A percentile compares a stretch with the other conserved stretches of the same genome.
These are phyloP conservation scores for Sycobia sp. DNA, from an alignment of 1,140 invertebrate genomes.

Conservation along the genomic window DNA sequence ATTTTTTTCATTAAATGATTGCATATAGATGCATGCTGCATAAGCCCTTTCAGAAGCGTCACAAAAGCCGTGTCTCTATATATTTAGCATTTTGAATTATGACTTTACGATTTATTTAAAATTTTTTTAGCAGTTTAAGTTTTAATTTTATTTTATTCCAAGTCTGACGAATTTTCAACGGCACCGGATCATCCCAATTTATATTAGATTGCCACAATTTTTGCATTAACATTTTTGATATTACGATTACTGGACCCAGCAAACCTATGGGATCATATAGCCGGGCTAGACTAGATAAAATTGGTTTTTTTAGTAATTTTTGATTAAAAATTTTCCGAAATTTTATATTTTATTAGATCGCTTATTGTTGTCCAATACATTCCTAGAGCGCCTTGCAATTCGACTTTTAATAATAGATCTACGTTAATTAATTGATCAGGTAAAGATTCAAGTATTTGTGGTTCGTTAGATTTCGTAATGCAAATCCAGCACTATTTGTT, in stretches of 20 bases:
- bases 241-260: conserved; percentile 34
- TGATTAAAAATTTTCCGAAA: too few relatives aligned
- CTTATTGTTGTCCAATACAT: too few relatives aligned
- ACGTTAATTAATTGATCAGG: too few relatives aligned
- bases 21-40: too few relatives aligned
- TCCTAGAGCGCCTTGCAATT: too few relatives aligned
- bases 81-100: not conserved
- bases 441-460: too few relatives aligned
- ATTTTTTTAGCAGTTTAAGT: conserved; percentile 15
- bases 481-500: too few relatives aligned
- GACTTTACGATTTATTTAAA: conserved; percentile 30
- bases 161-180: not conserved
- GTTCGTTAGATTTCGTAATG: not conserved
- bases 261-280: conserved; percentile 41
- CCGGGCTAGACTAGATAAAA: conserved; percentile 36
- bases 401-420: too few relatives aligned
- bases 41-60: too few relatives aligned
- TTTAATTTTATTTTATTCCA: conserved; percentile 15
- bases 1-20: too few relatives aligned
- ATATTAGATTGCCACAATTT: conserved; percentile 33
- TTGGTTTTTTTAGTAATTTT: conserved; percentile 15
- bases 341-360: too few relatives aligned
- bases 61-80: too few relatives aligned
- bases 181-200: conserved; percentile 37
- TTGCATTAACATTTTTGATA: conserved; percentile 42